Conservation (phyloP, 2,888 invertebrate species). For the Apodemia zela region DNA sequence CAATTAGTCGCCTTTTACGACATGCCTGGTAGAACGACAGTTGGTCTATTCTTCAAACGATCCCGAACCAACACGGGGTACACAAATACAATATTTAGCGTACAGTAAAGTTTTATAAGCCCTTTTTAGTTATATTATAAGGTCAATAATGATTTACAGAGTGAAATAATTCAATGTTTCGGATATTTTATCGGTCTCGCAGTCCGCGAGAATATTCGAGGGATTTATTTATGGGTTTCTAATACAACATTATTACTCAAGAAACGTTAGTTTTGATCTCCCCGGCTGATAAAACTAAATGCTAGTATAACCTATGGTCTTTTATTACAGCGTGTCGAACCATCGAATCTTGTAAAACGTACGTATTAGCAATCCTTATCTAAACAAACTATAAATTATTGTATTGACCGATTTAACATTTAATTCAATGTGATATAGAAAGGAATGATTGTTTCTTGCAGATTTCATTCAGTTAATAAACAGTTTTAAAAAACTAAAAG, state of each 20-base stretch:
- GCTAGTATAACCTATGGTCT: slow-evolving; percentile 39
- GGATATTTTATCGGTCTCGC: slow-evolving; percentile 12
- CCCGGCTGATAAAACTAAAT: slow-evolving; percentile 33
- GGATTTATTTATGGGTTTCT: slow-evolving; percentile 32
- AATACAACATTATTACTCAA: slow-evolving; percentile 38
- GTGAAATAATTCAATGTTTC: slow-evolving; percentile 30
- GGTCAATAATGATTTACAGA: background rate
- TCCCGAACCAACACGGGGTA: no score
- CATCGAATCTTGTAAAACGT: slow-evolving; percentile 30
- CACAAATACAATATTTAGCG: no score
- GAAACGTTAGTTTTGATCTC: slow-evolving; percentile 34
- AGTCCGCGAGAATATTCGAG: slow-evolving; percentile 15
- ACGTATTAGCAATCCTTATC: slow-evolving; percentile 23
- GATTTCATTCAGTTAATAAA: background rate
- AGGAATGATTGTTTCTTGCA: background rate
- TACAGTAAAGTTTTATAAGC: no score
- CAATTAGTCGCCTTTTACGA: no score
- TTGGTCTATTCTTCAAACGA: no score
- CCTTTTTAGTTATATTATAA: background rate
- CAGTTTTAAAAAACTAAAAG: no score
- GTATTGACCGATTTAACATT: slow-evolving; percentile 4
- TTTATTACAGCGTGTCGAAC: slow-evolving; percentile 34
- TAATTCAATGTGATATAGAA: background rate
- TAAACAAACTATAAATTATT: slow-evolving; percentile 19
- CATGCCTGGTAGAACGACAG: no score